A percentile compares a stretch with the other conserved stretches of the same genome.
These are phyloP conservation scores for Drosophila lowei DNA, from an alignment of 1,140 invertebrate species.

Conservation along the genomic window DNA sequence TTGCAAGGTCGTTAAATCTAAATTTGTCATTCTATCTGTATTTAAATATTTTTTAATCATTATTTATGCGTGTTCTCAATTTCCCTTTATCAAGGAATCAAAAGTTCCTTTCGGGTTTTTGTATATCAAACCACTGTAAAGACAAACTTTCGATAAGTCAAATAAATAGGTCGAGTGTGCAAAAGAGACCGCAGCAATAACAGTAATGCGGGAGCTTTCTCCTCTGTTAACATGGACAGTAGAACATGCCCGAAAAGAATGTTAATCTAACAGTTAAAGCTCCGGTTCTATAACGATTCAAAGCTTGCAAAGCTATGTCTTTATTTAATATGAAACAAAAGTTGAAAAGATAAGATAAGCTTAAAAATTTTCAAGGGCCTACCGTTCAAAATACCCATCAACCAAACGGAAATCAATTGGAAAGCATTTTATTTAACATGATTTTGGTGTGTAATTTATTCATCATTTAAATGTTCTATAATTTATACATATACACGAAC, in stretches of 20 bases:
- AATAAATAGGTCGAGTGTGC: constrained; percentile 3
- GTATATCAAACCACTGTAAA: constrained; percentile 11
- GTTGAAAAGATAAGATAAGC: neutral
- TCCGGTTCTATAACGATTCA: neutral
- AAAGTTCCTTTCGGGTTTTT: neutral
- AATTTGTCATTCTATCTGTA: too few species aligned
- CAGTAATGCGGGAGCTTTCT: constrained; percentile 16
- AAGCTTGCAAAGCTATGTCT: neutral
- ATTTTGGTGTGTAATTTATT: constrained; percentile 60
- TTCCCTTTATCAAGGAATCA: neutral
- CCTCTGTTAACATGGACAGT: neutral
- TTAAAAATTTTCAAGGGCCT: neutral
- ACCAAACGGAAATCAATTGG: neutral
- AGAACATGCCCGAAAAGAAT: neutral
- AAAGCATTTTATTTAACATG: constrained; percentile 52
- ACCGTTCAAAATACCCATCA: too few species aligned
- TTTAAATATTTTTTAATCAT: too few species aligned
- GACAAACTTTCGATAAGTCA: constrained; percentile 22
- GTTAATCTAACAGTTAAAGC: neutral
- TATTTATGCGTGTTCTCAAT: too few species aligned
- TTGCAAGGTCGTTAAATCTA: too few species aligned
- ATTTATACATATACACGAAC: constrained; percentile 62
- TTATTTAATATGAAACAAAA: neutral
- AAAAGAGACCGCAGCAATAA: neutral
- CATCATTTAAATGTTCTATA: constrained; percentile 64